phyloP scores from a whole-genome alignment of 2,113 vertebrate species.

The Megaleporinus macrocephalus region DNA sequence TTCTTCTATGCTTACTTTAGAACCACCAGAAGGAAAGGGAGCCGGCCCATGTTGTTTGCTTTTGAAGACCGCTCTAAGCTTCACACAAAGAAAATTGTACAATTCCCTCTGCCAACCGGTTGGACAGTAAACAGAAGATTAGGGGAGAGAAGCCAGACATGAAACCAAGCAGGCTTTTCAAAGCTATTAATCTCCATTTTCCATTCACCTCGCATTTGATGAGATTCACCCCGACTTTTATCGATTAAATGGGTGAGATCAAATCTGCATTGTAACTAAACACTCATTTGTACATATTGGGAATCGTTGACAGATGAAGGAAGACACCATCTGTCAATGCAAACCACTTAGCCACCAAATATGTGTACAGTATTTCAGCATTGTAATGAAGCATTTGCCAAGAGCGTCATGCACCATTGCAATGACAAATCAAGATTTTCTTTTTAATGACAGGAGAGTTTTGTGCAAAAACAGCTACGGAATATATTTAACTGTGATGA shows the following conservation, averaged over 20 bases:
- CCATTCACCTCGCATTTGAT: conserved; percentile 52
- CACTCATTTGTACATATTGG: conserved; percentile 15
- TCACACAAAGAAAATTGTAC: conserved; percentile 63
- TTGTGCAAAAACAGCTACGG: background rate
- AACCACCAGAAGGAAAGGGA: background rate
- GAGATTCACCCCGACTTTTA: conserved; percentile 33
- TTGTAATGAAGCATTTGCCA: background rate
- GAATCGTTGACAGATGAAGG: background rate
- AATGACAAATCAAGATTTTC: background rate
- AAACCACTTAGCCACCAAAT: background rate
- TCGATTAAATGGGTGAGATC: conserved; percentile 12
- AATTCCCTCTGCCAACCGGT: conserved; percentile 48
- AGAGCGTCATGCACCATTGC: background rate
- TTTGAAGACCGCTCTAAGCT: conserved; percentile 59
- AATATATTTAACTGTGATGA: no score
- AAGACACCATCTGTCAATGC: background rate
- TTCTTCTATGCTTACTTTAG: conserved; percentile 30
- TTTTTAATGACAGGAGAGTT: background rate
- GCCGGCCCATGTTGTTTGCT: conserved; percentile 55
- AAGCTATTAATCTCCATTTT: conserved; percentile 54
- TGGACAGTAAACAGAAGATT: conserved; percentile 60
- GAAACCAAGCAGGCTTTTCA: conserved; percentile 49
- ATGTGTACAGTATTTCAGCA: background rate
- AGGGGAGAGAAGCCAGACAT: conserved; percentile 48
- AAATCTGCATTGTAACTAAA: conserved; percentile 39